Percentiles rank a stretch among this genome's conserved stretches.
Evolutionary conservation across 2,888 invertebrate genomes (phyloP).

Genomic region (Drosophila pseudotakahashii): DNA sequence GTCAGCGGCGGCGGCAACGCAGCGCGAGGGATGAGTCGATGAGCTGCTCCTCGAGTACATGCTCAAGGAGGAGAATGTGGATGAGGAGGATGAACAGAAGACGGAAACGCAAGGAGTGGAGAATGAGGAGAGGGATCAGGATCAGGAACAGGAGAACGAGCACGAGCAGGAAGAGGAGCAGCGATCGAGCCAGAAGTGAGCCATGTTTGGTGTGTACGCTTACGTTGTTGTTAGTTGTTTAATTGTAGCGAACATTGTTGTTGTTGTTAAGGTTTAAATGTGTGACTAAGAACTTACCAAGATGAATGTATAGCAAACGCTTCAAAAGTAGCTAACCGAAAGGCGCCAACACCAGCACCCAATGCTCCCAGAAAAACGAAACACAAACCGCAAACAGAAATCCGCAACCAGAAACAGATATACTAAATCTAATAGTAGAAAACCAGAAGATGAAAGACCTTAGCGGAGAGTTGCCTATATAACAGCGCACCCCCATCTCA

Average conservation of each 20-base stretch:
- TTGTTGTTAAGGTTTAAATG: slow-evolving; percentile 74
- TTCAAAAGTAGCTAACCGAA: slow-evolving; percentile 65
- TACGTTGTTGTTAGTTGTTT: slow-evolving; percentile 81
- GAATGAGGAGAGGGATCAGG: slow-evolving; percentile 23
- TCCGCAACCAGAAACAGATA: slow-evolving; percentile 10
- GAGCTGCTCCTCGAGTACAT: slow-evolving; percentile 78
- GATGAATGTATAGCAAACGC: slow-evolving; percentile 64
- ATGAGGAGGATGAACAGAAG: slow-evolving; percentile 41
- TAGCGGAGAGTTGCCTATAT: not conserved
- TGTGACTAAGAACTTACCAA: slow-evolving; percentile 64
- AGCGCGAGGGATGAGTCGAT: slow-evolving; percentile 81
- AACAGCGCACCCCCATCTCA: slow-evolving; percentile 6
- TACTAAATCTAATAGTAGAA: slow-evolving; percentile 7
- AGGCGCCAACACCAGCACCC: slow-evolving; percentile 45
- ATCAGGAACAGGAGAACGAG: slow-evolving; percentile 23
- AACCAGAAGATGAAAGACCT: slow-evolving; percentile 14
- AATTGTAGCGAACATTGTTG: slow-evolving; percentile 79
- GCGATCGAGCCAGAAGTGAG: slow-evolving; percentile 39
- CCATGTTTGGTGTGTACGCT: slow-evolving; percentile 70
- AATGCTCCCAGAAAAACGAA: slow-evolving; percentile 35
- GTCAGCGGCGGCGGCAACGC: slow-evolving; percentile 39
- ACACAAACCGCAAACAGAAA: slow-evolving; percentile 11
- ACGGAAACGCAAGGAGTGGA: slow-evolving; percentile 27
- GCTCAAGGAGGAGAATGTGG: slow-evolving; percentile 74
- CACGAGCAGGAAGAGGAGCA: slow-evolving; percentile 27